These are phyloP conservation scores for Euphydryas editha DNA, from an alignment of 2,888 invertebrate genomes.

Conservation along the genomic window DNA sequence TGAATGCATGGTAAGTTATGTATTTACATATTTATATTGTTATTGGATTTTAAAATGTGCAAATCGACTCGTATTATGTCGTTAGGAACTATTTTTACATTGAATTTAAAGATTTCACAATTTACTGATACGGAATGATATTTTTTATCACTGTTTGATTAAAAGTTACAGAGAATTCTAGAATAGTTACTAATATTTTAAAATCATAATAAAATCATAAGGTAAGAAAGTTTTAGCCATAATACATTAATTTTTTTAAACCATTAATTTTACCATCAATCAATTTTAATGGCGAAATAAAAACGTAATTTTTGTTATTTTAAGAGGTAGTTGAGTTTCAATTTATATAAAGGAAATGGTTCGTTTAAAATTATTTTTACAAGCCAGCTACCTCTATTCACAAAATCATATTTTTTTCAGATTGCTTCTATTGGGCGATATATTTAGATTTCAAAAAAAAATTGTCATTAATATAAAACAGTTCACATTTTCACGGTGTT, in stretches of 20 bases:
- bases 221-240: background rate
- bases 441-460: conserved; percentile 14
- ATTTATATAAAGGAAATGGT: background rate
- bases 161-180: no score
- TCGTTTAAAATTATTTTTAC: background rate
- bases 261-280: no score
- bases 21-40: background rate
- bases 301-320: background rate
- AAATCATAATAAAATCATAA: background rate
- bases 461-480: conserved; percentile 25
- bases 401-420: background rate
- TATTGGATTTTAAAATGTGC: background rate
- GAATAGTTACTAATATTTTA: no score
- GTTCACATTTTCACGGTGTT: conserved; percentile 28
- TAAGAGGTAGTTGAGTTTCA: background rate
- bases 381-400: background rate
- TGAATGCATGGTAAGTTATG: background rate
- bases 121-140: conserved; percentile 17
- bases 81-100: conserved; percentile 46
- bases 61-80: conserved; percentile 20
- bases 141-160: background rate
- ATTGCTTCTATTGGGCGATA: background rate
- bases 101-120: conserved; percentile 30
- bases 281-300: background rate
- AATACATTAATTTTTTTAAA: background rate